Conservation (phyloP, 2,113 vertebrate genomes). For the Mustela lutreola region DNA sequence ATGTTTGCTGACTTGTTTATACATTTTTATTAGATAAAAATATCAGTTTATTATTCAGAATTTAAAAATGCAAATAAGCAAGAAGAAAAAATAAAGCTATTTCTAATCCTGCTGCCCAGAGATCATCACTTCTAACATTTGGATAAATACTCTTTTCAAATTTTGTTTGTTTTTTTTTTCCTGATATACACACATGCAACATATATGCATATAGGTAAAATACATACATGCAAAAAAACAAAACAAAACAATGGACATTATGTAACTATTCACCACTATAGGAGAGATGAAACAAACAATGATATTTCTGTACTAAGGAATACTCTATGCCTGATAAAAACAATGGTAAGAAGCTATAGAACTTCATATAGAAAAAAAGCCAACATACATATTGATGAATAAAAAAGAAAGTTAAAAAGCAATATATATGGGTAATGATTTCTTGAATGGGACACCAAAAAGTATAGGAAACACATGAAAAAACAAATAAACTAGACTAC, state of each 20-base stretch:
- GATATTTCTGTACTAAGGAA: neutral
- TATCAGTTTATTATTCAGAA: neutral
- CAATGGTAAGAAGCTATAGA: neutral
- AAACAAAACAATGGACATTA: neutral
- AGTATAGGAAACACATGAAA: neutral
- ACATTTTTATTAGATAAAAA: neutral
- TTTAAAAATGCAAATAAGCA: neutral
- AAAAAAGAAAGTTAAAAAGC: neutral
- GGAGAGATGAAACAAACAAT: neutral
- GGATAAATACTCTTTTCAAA: neutral
- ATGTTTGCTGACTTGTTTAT: neutral
- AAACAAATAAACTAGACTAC: neutral
- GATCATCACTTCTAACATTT: neutral
- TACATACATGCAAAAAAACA: neutral
- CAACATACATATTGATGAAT: neutral
- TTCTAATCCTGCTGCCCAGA: neutral
- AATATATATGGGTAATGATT: neutral
- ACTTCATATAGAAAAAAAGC: neutral
- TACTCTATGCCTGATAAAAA: neutral
- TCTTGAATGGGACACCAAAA: neutral
- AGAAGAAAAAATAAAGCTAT: neutral
- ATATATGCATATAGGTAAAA: neutral
- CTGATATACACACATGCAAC: neutral
- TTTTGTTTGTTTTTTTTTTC: neutral
- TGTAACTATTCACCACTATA: neutral